Percentiles rank a stretch among this genome's conserved stretches.
phyloP scores from a whole-genome alignment of 2,888 invertebrate genomes.

The Scaeva pyrastri region DNA sequence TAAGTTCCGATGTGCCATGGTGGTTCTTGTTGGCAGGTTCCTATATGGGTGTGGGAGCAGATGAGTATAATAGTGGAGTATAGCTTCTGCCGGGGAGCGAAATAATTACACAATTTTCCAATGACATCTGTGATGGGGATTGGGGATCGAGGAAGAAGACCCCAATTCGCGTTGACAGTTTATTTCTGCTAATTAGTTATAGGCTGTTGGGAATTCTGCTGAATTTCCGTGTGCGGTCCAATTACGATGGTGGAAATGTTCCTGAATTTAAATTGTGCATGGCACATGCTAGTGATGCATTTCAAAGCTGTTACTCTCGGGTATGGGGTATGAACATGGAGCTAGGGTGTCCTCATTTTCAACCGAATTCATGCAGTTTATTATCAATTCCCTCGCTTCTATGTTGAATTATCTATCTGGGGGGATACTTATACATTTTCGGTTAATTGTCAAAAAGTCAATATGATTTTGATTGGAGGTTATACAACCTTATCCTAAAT shows the following conservation, averaged over 20 bases:
- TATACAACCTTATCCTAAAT: constrained; percentile 39
- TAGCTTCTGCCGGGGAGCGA: constrained; percentile 16
- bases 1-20: constrained; percentile 58
- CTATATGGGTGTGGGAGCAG: constrained; percentile 16
- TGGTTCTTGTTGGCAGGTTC: constrained; percentile 13
- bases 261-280: constrained; percentile 57
- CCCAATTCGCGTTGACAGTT: constrained; percentile 62
- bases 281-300: constrained; percentile 54
- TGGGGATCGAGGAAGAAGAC: constrained; percentile 8
- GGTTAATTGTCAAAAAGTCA: constrained; percentile 41
- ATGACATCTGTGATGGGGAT: constrained; percentile 2
- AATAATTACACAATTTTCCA: constrained; percentile 60
- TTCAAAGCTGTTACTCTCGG: constrained; percentile 23
- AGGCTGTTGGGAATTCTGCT: constrained; percentile 66
- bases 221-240: constrained; percentile 74
- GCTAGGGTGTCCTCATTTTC: constrained; percentile 28
- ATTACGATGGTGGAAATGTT: constrained; percentile 61
- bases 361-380: constrained; percentile 48
- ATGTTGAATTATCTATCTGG: not conserved
- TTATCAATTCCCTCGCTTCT: not conserved
- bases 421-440: constrained; percentile 14
- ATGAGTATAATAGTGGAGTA: not conserved
- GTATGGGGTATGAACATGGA: not conserved
- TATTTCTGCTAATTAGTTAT: constrained; percentile 71
- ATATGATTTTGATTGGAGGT: constrained; percentile 36